These are phyloP conservation scores for Heliocidaris erythrogramma DNA, from an alignment of 35 echinoderm and acorn worm species.

Conservation along the genomic window DNA sequence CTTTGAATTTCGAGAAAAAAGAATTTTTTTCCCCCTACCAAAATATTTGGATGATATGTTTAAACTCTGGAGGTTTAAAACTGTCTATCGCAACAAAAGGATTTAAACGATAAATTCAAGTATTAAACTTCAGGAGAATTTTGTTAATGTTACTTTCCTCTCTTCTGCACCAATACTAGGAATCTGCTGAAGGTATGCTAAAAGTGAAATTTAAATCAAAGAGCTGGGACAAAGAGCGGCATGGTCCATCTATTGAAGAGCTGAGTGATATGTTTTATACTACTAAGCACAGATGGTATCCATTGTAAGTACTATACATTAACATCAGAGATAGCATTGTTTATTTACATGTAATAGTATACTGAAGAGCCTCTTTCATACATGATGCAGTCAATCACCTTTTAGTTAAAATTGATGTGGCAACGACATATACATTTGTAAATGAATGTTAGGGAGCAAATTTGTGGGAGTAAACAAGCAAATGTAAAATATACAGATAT, in stretches of 20 bases:
- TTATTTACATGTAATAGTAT: background rate
- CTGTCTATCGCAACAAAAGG: background rate
- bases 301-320: slow-evolving; percentile 63
- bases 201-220: slow-evolving; percentile 67
- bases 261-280: slow-evolving; percentile 87
- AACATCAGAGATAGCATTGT: background rate
- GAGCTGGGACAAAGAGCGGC: slow-evolving; percentile 62
- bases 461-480: background rate
- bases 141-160: background rate
- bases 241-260: slow-evolving; percentile 69
- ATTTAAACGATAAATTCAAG: background rate
- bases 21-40: too few relatives aligned
- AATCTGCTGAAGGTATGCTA: slow-evolving; percentile 62
- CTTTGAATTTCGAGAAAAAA: too few relatives aligned
- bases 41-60: too few relatives aligned
- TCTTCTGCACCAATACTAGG: background rate
- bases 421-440: background rate
- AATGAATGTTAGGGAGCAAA: background rate
- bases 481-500: background rate
- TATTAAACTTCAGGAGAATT: background rate
- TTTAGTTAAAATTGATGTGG: background rate
- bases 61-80: too few relatives aligned
- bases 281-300: slow-evolving; percentile 85
- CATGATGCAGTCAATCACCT: background rate
- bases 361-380: background rate